These are phyloP conservation scores for Zosterops pallidus DNA, from an alignment of 2,113 vertebrate genomes.

Conservation along the genomic window DNA sequence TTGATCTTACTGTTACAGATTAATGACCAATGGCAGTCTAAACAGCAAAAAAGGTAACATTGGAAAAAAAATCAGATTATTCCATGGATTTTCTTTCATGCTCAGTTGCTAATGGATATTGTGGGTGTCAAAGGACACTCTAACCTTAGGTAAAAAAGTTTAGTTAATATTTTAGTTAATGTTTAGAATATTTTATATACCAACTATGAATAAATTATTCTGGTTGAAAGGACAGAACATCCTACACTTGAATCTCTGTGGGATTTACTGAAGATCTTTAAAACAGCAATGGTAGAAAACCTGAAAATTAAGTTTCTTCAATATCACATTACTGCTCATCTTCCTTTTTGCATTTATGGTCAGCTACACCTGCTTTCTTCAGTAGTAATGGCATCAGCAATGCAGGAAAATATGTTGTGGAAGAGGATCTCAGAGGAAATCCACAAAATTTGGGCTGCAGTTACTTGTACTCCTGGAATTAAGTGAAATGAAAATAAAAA, in stretches of 20 bases:
- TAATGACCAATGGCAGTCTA: background rate
- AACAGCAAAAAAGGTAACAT: background rate
- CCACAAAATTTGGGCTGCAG: background rate
- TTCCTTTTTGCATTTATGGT: background rate
- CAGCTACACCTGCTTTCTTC: background rate
- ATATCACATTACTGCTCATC: background rate
- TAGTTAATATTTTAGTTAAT: background rate
- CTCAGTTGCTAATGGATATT: background rate
- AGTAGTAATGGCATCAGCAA: background rate
- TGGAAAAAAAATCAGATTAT: background rate
- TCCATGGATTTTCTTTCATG: background rate
- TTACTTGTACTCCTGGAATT: background rate
- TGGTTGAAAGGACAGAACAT: background rate
- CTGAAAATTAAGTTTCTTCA: background rate
- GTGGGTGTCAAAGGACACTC: background rate
- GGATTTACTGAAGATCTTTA: background rate
- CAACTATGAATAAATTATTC: background rate
- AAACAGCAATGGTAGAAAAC: background rate
- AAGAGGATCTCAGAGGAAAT: background rate
- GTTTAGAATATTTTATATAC: background rate
- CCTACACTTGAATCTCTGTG: background rate
- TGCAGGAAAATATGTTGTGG: background rate
- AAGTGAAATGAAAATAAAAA: background rate
- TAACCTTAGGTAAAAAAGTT: background rate
- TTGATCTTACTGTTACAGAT: background rate